These are phyloP conservation scores for Alviniconcha marisindica DNA, from an alignment of 1,140 invertebrate species.

Conservation along the genomic window DNA sequence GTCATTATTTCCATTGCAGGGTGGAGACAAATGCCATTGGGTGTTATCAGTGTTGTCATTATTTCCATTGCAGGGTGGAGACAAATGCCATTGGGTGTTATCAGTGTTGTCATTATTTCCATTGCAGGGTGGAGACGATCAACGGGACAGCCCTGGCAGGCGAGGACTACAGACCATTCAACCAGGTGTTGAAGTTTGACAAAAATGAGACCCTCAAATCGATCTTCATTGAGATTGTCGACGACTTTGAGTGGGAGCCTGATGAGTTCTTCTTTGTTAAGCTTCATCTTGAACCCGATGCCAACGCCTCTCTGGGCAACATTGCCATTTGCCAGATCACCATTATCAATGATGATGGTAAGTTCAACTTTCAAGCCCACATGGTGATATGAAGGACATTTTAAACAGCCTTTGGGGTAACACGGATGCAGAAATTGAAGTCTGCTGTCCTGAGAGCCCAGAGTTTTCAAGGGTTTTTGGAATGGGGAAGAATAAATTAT, in stretches of 20 bases:
- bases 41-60: too few relatives aligned
- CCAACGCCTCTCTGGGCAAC: conserved; percentile 77
- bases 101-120: background rate
- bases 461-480: too few relatives aligned
- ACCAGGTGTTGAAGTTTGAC: conserved; percentile 80
- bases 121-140: conserved; percentile 80
- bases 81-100: too few relatives aligned
- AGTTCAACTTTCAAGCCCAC: too few relatives aligned
- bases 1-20: too few relatives aligned
- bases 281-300: conserved; percentile 72
- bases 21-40: too few relatives aligned
- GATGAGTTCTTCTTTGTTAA: conserved; percentile 83
- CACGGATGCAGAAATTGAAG: too few relatives aligned
- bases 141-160: conserved; percentile 81
- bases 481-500: too few relatives aligned
- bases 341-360: conserved; percentile 84
- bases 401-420: too few relatives aligned
- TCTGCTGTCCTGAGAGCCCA: too few relatives aligned
- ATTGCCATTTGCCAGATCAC: conserved; percentile 82
- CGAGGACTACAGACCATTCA: conserved; percentile 80
- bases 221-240: conserved; percentile 80
- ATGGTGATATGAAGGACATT: too few relatives aligned
- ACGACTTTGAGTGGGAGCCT: conserved; percentile 83
- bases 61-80: too few relatives aligned
- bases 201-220: conserved; percentile 79